A percentile compares a stretch with the other conserved stretches of the same genome.
Conservation (phyloP, 2,888 invertebrate genomes). For the Drymonia ruficornis region DNA sequence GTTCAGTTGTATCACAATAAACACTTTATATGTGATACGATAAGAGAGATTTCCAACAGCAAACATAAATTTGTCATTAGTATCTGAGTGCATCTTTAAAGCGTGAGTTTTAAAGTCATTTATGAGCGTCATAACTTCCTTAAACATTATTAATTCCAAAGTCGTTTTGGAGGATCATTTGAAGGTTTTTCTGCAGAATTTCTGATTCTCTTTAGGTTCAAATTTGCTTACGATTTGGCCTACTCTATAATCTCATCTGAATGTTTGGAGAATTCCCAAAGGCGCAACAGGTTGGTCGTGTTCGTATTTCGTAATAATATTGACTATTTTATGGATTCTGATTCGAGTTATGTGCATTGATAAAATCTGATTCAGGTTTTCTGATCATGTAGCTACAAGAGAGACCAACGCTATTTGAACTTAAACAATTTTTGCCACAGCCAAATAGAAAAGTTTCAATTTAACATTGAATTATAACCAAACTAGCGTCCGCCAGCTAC, state of each 20-base stretch:
- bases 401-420: neutral
- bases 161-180: neutral
- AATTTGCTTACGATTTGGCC: neutral
- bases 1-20: conserved; percentile 37
- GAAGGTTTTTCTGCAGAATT: conserved; percentile 7
- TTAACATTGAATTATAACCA: no score
- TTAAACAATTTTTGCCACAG: neutral
- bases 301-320: conserved; percentile 6
- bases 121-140: conserved; percentile 33
- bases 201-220: conserved; percentile 11
- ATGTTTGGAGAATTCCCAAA: conserved; percentile 22
- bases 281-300: conserved; percentile 46
- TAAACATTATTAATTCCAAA: conserved; percentile 10
- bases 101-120: conserved; percentile 24
- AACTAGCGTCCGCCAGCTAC: no score
- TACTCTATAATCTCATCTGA: conserved; percentile 17
- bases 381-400: neutral
- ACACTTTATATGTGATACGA: conserved; percentile 34
- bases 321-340: conserved; percentile 17
- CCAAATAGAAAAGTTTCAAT: neutral
- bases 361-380: neutral
- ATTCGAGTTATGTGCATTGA: neutral
- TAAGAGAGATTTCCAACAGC: conserved; percentile 24
- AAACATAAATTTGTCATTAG: conserved; percentile 34
- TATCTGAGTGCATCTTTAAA: conserved; percentile 44